These are phyloP conservation scores for Coleophora deauratella DNA, from an alignment of 2,888 invertebrate species.

Conservation along the genomic window DNA sequence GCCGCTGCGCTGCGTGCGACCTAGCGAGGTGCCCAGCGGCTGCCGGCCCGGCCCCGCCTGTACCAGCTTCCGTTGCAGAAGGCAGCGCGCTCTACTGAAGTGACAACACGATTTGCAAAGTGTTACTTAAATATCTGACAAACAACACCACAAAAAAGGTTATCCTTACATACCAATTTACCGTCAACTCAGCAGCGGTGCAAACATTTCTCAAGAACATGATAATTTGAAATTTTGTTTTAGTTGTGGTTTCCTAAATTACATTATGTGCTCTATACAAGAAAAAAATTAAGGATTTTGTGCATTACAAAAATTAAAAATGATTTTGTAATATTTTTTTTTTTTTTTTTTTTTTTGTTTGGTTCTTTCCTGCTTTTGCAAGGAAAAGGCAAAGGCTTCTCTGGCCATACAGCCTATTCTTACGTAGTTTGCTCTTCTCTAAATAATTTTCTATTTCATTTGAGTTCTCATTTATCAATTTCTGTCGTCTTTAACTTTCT, in stretches of 20 bases:
- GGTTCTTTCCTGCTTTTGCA: too few relatives aligned
- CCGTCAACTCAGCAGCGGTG: constrained; percentile 46
- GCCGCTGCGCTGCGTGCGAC: constrained; percentile 33
- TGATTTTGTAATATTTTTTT: too few relatives aligned
- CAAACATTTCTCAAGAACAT: constrained; percentile 63
- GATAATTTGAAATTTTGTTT: constrained; percentile 21
- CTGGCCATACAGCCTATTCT: too few relatives aligned
- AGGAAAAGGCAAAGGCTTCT: too few relatives aligned
- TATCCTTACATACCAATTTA: constrained; percentile 38
- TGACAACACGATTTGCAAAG: neutral
- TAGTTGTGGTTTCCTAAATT: constrained; percentile 14
- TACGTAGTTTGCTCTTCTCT: too few relatives aligned
- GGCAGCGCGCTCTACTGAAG: constrained; percentile 24
- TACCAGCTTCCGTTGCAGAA: constrained; percentile 18
- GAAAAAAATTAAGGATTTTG: neutral
- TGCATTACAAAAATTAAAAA: neutral
- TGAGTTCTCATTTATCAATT: too few relatives aligned
- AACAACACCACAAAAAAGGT: too few relatives aligned
- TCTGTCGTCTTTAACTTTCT: too few relatives aligned
- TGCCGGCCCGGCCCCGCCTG: constrained; percentile 27
- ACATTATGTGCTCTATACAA: constrained; percentile 26
- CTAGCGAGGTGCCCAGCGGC: constrained; percentile 21
- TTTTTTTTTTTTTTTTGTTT: too few relatives aligned
- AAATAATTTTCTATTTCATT: too few relatives aligned
- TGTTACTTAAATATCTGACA: too few relatives aligned